A percentile compares a stretch with the other conserved stretches of the same genome.
These are phyloP conservation scores for Spongia lamella DNA, from an alignment of 37 sponge, comb jelly and placozoan genomes.

Conservation along the genomic window DNA sequence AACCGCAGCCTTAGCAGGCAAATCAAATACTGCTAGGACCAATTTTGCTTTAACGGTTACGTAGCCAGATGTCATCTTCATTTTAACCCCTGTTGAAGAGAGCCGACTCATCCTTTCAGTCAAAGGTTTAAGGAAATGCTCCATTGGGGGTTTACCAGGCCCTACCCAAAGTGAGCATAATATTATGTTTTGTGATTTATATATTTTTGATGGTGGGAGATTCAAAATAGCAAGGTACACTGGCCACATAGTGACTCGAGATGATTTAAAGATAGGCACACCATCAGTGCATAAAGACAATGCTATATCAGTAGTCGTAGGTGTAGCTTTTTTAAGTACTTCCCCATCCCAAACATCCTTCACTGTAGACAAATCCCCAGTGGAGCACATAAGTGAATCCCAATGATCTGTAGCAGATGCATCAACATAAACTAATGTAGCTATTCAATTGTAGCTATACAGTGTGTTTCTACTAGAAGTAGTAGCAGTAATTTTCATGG, in stretches of 20 bases:
- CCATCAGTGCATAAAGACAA: constrained; percentile 1
- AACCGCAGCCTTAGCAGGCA: constrained; percentile 28
- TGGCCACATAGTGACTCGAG: constrained; percentile 4
- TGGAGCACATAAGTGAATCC: no score
- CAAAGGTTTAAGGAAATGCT: not conserved
- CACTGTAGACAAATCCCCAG: no score
- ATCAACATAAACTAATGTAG: no score
- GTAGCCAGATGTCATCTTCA: not conserved
- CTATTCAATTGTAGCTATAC: no score
- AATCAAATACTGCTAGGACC: constrained; percentile 17
- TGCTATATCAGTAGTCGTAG: not conserved
- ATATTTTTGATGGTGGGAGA: constrained; percentile 5
- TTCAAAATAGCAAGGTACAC: not conserved
- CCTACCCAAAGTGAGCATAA: constrained; percentile 1
- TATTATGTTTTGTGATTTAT: not conserved
- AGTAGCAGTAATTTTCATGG: no score
- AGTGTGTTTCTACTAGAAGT: no score
- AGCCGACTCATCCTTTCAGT: not conserved
- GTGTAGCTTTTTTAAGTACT: no score
- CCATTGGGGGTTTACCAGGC: not conserved
- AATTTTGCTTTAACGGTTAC: constrained; percentile 29
- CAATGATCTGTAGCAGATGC: no score
- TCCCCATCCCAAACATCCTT: no score
- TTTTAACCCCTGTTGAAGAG: not conserved
- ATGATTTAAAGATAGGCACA: constrained; percentile 16